These are phyloP conservation scores for Drosophila nannoptera DNA, from an alignment of 1,140 invertebrate genomes.

Conservation along the genomic window DNA sequence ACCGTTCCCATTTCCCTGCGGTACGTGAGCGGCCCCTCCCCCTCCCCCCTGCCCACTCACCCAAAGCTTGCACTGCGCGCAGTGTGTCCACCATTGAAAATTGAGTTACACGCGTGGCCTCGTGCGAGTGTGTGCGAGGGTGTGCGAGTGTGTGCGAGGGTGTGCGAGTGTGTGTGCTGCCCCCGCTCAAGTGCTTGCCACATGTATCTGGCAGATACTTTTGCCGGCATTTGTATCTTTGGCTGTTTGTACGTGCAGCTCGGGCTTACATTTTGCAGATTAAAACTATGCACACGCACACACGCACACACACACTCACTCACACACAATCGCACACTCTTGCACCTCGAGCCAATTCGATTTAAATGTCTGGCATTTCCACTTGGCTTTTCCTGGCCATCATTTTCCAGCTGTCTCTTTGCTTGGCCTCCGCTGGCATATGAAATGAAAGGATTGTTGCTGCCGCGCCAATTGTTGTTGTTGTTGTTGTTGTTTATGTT, in stretches of 20 bases:
- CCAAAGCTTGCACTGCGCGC: constrained; percentile 31
- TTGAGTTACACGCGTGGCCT: constrained; percentile 72
- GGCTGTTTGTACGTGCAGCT: constrained; percentile 42
- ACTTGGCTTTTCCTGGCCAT: constrained; percentile 71
- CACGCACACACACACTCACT: background rate
- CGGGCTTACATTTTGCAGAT: constrained; percentile 58
- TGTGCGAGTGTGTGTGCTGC: constrained; percentile 36
- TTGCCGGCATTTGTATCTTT: constrained; percentile 34
- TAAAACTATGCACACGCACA: constrained; percentile 50
- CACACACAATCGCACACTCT: background rate
- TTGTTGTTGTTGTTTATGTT: constrained; percentile 59
- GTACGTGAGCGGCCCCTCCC: constrained; percentile 49
- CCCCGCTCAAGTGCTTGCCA: constrained; percentile 22
- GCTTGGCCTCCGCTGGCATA: constrained; percentile 22
- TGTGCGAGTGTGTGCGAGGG: constrained; percentile 33
- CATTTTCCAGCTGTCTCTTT: constrained; percentile 41
- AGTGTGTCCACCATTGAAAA: constrained; percentile 66
- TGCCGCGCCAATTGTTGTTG: constrained; percentile 1
- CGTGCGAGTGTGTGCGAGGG: constrained; percentile 15
- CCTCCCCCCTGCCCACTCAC: background rate
- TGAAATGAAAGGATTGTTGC: constrained; percentile 23
- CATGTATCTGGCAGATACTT: constrained; percentile 36
- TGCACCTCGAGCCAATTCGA: constrained; percentile 74
- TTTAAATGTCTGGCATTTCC: constrained; percentile 76
- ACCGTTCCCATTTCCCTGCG: constrained; percentile 9